These are phyloP conservation scores for Macrochelys suwanniensis DNA, from an alignment of 2,797 vertebrate genomes.

Conservation along the genomic window DNA sequence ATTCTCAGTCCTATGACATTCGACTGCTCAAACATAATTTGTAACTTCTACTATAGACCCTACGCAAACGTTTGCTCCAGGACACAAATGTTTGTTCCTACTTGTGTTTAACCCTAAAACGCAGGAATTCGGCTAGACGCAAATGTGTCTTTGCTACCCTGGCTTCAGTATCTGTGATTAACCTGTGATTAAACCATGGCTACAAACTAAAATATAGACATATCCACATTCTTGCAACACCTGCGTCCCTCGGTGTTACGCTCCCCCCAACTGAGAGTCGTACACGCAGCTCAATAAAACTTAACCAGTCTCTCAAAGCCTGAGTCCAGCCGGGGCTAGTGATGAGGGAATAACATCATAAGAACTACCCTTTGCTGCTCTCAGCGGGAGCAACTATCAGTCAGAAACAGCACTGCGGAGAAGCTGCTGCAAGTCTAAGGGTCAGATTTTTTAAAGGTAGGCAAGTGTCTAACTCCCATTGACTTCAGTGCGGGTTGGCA, in stretches of 20 bases:
- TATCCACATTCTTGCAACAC: neutral
- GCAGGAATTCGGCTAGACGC: neutral
- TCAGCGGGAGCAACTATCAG: neutral
- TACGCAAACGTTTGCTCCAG: fast-evolving
- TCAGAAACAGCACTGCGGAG: neutral
- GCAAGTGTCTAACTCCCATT: neutral
- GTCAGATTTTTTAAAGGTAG: neutral
- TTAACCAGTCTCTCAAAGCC: neutral
- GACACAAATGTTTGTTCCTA: neutral
- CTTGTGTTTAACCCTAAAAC: neutral
- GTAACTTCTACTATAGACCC: neutral
- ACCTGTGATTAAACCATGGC: neutral
- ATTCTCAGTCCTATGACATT: neutral
- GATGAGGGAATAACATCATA: neutral
- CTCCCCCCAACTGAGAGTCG: fast-evolving
- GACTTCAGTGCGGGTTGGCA: neutral
- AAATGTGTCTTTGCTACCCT: neutral
- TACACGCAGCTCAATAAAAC: neutral
- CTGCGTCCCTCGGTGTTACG: neutral
- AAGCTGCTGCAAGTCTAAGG: neutral
- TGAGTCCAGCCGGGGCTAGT: neutral
- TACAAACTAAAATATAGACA: fast-evolving
- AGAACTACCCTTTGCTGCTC: neutral
- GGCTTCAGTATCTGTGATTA: fast-evolving
- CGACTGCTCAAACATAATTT: neutral